These are phyloP conservation scores for Ophioderma brevispina DNA, from an alignment of 35 echinoderm and acorn worm genomes.

Conservation along the genomic window DNA sequence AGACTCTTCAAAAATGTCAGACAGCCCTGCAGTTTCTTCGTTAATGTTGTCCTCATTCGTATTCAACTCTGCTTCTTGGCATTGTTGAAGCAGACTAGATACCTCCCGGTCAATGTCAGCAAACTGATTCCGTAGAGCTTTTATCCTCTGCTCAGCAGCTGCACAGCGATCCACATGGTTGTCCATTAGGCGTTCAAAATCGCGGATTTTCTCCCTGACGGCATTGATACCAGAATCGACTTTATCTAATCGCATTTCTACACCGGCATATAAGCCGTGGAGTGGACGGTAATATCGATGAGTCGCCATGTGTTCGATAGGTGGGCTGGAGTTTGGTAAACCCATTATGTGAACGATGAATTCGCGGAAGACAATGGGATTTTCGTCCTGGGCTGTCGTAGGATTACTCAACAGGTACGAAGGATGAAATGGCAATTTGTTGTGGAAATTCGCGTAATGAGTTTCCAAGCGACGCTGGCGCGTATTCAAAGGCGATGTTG, in stretches of 20 bases:
- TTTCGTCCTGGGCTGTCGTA: too few relatives aligned
- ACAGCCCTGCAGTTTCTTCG: neutral
- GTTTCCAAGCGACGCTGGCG: too few relatives aligned
- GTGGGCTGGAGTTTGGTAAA: neutral
- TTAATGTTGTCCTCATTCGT: neutral
- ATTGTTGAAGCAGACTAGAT: neutral
- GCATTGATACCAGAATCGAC: slow-evolving; percentile 33
- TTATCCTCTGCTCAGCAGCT: slow-evolving; percentile 2
- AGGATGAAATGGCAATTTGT: too few relatives aligned
- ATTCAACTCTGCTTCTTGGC: neutral
- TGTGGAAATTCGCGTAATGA: too few relatives aligned
- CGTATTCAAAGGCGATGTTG: too few relatives aligned
- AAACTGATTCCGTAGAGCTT: slow-evolving; percentile 11
- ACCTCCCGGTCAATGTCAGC: slow-evolving; percentile 12
- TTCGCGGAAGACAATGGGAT: too few relatives aligned
- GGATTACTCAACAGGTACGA: too few relatives aligned
- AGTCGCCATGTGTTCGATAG: neutral
- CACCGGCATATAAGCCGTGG: slow-evolving; percentile 12
- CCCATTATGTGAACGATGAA: neutral
- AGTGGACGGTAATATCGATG: neutral
- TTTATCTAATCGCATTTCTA: neutral
- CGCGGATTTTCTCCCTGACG: neutral
- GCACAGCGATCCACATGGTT: slow-evolving; percentile 10
- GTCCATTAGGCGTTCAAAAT: slow-evolving; percentile 11
- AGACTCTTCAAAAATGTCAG: neutral